Conservation (phyloP, 2,797 vertebrate genomes). For the Podarcis siculus region DNA sequence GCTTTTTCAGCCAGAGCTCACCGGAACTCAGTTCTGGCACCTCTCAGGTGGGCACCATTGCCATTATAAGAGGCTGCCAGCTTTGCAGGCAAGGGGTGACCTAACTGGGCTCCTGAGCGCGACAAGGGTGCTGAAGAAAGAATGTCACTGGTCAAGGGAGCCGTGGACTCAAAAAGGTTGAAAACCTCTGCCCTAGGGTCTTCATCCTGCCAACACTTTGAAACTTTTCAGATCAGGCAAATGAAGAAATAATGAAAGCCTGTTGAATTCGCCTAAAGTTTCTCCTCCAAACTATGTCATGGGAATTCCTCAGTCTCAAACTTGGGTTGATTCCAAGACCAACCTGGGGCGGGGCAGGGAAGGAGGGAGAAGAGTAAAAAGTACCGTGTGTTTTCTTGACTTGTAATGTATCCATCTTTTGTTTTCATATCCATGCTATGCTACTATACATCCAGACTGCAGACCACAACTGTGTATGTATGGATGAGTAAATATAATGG, state of each 20-base stretch:
- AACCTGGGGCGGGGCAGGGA: background rate
- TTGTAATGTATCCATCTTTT: slow-evolving; percentile 43
- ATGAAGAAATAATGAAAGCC: background rate
- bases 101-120: too few relatives aligned
- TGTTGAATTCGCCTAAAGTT: background rate
- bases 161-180: too few relatives aligned
- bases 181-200: background rate
- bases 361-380: slow-evolving; percentile 14
- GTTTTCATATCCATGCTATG: slow-evolving; percentile 42
- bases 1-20: too few relatives aligned
- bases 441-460: slow-evolving; percentile 48
- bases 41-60: too few relatives aligned
- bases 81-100: too few relatives aligned
- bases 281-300: slow-evolving; percentile 7
- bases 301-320: background rate
- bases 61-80: too few relatives aligned
- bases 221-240: background rate
- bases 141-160: too few relatives aligned
- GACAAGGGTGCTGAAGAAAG: too few relatives aligned
- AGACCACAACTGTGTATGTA: slow-evolving; percentile 51
- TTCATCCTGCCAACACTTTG: background rate
- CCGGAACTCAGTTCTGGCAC: too few relatives aligned
- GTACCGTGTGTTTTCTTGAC: slow-evolving; percentile 13
- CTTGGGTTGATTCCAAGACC: slow-evolving; percentile 1
- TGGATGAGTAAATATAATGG: slow-evolving; percentile 34